Percentiles rank a stretch among this genome's conserved stretches.
phyloP scores from a whole-genome alignment of 1,140 invertebrate genomes.

The Neodiprion fabricii region DNA sequence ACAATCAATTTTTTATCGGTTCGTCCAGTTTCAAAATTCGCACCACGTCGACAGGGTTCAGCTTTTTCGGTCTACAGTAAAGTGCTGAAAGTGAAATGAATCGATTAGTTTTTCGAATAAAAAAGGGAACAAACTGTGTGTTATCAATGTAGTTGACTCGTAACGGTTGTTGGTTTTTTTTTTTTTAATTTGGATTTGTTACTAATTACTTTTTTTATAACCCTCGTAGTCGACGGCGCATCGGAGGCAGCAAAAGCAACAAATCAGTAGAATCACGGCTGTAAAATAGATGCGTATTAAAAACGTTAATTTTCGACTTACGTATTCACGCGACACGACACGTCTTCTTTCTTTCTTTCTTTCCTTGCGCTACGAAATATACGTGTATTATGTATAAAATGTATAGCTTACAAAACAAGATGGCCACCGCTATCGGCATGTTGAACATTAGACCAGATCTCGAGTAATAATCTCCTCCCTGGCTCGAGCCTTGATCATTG shows the following conservation, averaged over 20 bases:
- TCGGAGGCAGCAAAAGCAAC: conserved; percentile 2
- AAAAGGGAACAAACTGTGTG: not conserved
- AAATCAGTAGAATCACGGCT: not conserved
- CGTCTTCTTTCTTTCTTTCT: too few species aligned
- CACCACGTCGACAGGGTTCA: not conserved
- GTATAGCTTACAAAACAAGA: not conserved
- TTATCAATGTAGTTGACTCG: too few species aligned
- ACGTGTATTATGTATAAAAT: not conserved
- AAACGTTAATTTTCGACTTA: not conserved
- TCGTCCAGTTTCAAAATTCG: not conserved
- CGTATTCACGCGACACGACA: too few species aligned
- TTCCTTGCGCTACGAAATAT: too few species aligned
- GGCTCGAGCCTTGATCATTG: too few species aligned
- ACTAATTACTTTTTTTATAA: not conserved
- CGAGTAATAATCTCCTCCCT: not conserved
- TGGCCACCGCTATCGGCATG: not conserved
- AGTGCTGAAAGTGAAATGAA: not conserved
- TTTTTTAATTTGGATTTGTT: not conserved
- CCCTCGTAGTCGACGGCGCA: not conserved
- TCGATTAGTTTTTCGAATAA: not conserved
- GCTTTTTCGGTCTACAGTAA: not conserved
- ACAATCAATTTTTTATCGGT: not conserved
- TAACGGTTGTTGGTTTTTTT: too few species aligned
- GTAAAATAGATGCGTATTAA: not conserved
- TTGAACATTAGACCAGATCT: not conserved